Conservation (phyloP, 2,888 invertebrate species). For the Dascillus cervinus region DNA sequence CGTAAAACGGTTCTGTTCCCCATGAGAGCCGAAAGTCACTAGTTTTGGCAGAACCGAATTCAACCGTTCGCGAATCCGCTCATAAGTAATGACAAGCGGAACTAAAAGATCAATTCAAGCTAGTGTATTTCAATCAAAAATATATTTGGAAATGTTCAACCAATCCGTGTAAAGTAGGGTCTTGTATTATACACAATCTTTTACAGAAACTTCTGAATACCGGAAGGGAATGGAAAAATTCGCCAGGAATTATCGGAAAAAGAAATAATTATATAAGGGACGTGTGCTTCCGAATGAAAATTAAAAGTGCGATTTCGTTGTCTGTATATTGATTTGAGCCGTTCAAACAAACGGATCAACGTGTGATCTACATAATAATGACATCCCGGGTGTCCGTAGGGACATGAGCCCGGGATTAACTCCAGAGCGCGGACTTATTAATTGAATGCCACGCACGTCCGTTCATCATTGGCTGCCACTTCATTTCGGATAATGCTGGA, state of each 20-base stretch:
- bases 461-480: constrained; percentile 43
- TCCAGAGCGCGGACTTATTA: constrained; percentile 40
- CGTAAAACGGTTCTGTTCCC: too few species aligned
- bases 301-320: too few species aligned
- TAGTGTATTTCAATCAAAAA: constrained; percentile 37
- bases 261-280: too few species aligned
- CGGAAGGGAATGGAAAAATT: too few species aligned
- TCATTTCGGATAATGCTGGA: constrained; percentile 37
- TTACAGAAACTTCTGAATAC: constrained; percentile 21
- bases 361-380: constrained; percentile 46
- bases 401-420: constrained; percentile 42
- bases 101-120: constrained; percentile 32
- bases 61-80: constrained; percentile 14
- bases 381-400: constrained; percentile 37
- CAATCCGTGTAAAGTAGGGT: constrained; percentile 29
- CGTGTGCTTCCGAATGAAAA: too few species aligned
- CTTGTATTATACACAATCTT: constrained; percentile 33
- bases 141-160: constrained; percentile 32
- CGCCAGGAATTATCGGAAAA: too few species aligned
- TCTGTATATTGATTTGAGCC: constrained; percentile 38
- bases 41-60: too few species aligned
- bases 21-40: too few species aligned
- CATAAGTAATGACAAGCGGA: constrained; percentile 7
- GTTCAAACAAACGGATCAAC: constrained; percentile 41
- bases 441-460: constrained; percentile 44